Evolutionary conservation across 2,113 vertebrate genomes (phyloP).

Genomic region (Tinamus guttatus): DNA sequence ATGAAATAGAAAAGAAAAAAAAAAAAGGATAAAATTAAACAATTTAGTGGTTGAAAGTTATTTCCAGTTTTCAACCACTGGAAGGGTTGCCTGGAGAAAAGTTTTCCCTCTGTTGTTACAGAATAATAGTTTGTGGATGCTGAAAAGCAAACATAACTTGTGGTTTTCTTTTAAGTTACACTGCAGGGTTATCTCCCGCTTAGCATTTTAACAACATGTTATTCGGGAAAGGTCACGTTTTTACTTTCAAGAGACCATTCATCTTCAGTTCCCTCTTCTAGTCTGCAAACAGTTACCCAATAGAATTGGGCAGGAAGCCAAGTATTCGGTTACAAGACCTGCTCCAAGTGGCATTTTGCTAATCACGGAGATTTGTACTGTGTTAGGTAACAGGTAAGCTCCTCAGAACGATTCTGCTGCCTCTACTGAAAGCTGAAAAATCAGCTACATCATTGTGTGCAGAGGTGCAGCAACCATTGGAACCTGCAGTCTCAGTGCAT

Average conservation of each 20-base stretch:
- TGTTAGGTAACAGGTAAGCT: slow-evolving; percentile 33
- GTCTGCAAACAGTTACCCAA: slow-evolving; percentile 70
- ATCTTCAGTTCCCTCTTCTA: slow-evolving; percentile 64
- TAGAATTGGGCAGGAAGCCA: slow-evolving; percentile 50
- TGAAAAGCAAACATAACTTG: slow-evolving; percentile 77
- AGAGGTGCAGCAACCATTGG: background rate
- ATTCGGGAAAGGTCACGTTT: slow-evolving; percentile 71
- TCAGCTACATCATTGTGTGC: background rate
- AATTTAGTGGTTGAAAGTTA: slow-evolving; percentile 78
- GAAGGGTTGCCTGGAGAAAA: slow-evolving; percentile 72
- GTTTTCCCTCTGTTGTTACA: slow-evolving; percentile 78
- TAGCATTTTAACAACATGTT: slow-evolving; percentile 70
- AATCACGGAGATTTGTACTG: slow-evolving; percentile 2
- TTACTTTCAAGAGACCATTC: slow-evolving; percentile 77
- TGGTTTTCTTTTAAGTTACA: slow-evolving; percentile 78
- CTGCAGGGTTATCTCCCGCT: slow-evolving; percentile 72
- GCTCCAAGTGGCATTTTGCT: slow-evolving; percentile 30
- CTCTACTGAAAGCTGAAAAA: background rate
- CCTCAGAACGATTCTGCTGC: background rate
- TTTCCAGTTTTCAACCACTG: slow-evolving; percentile 79
- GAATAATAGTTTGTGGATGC: slow-evolving; percentile 78
- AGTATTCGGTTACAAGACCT: slow-evolving; percentile 45
- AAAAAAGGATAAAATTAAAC: slow-evolving; percentile 43
- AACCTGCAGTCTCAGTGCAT: background rate
- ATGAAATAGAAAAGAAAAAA: slow-evolving; percentile 35